Conservation (phyloP, 2,113 vertebrate species). For the Ardeotis arabs region DNA sequence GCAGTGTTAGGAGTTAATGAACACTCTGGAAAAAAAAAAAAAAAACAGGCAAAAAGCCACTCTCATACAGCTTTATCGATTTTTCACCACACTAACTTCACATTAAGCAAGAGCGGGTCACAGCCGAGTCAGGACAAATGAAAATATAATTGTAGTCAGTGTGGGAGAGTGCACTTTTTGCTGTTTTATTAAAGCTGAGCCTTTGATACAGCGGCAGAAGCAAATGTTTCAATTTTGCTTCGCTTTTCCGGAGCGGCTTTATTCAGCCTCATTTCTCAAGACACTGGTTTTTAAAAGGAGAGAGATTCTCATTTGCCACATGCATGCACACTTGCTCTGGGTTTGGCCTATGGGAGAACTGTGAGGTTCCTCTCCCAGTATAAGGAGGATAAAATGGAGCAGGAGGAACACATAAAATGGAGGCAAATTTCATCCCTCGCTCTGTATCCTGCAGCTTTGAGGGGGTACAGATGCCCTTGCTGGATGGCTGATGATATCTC, state of each 20-base stretch:
- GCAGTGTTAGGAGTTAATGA: neutral
- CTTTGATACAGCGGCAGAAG: neutral
- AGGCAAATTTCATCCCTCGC: neutral
- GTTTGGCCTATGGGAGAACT: neutral
- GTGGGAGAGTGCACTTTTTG: neutral
- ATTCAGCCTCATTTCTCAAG: neutral
- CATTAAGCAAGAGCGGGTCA: neutral
- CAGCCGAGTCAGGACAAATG: neutral
- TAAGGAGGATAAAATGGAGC: neutral
- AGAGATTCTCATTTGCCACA: neutral
- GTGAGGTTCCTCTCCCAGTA: neutral
- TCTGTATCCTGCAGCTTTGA: neutral
- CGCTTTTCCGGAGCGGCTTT: rapidly evolving
- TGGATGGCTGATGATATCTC: neutral
- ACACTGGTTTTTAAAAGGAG: neutral
- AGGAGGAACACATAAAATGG: neutral
- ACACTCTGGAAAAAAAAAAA: neutral
- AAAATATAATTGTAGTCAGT: neutral
- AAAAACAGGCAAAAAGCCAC: neutral
- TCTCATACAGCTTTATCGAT: rapidly evolving
- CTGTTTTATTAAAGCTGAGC: neutral
- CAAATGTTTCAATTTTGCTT: neutral
- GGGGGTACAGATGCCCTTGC: neutral
- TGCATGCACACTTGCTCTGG: neutral
- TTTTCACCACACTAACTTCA: neutral